phyloP scores from a whole-genome alignment of 2,888 invertebrate species.

The Smittia sp. region DNA sequence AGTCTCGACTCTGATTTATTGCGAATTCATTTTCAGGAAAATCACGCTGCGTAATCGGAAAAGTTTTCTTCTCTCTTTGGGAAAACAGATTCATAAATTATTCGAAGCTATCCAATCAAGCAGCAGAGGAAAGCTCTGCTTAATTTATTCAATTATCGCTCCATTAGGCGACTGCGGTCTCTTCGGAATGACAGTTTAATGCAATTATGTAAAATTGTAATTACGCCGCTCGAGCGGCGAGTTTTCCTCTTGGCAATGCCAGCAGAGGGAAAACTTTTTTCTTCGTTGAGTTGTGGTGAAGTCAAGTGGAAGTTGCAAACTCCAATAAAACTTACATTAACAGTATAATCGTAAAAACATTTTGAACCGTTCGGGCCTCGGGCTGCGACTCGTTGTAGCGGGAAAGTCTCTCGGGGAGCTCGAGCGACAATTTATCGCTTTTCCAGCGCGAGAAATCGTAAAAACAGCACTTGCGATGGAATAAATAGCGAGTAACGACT shows the following conservation, averaged over 20 bases:
- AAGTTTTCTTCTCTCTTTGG: neutral
- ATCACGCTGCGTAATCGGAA: neutral
- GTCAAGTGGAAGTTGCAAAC: constrained; percentile 26
- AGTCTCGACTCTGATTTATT: constrained; percentile 13
- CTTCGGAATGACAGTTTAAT: neutral
- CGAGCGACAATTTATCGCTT: constrained; percentile 34
- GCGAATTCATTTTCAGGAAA: neutral
- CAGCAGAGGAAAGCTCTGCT: neutral
- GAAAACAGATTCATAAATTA: no score
- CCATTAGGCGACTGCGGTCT: constrained; percentile 24
- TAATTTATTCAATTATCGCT: constrained; percentile 29
- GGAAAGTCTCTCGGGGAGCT: neutral
- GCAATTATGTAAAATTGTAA: constrained; percentile 28
- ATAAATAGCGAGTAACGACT: constrained; percentile 40
- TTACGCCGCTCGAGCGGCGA: neutral
- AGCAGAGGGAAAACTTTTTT: neutral
- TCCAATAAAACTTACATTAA: constrained; percentile 40
- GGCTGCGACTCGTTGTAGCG: neutral
- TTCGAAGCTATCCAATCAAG: no score
- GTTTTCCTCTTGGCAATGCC: neutral
- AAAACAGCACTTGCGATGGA: constrained; percentile 39
- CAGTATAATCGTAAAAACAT: constrained; percentile 35
- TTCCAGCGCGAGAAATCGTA: constrained; percentile 34
- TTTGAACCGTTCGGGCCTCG: constrained; percentile 28
- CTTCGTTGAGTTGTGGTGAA: neutral